Percentiles rank a stretch among this genome's conserved stretches.
Conservation (phyloP, 2,797 vertebrate species). For the Clarias laeviceps region DNA sequence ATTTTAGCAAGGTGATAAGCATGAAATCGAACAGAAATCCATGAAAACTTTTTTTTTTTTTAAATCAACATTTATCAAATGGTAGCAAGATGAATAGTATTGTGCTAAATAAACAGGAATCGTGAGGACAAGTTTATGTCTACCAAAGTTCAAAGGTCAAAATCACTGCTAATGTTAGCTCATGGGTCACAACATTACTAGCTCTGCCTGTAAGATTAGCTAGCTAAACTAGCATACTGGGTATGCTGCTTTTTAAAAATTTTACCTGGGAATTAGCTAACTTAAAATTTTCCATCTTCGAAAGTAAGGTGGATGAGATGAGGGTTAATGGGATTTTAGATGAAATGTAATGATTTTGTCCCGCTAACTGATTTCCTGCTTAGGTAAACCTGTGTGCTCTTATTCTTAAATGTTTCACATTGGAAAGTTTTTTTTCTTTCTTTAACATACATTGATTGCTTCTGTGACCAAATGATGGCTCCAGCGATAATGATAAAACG, state of each 20-base stretch:
- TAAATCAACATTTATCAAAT: not conserved
- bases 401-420: not conserved
- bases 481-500: not conserved
- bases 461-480: not conserved
- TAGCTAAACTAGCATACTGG: not conserved
- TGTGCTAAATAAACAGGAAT: not conserved
- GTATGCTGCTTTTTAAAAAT: not conserved
- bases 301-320: not conserved
- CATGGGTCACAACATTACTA: not conserved
- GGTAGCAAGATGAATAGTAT: not conserved
- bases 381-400: not conserved
- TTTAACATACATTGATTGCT: not conserved
- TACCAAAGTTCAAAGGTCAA: not conserved
- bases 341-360: not conserved
- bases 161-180: not conserved
- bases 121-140: not conserved
- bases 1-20: not conserved
- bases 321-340: not conserved
- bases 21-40: not conserved
- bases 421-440: not conserved
- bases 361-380: not conserved
- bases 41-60: no score
- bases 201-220: not conserved
- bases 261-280: not conserved
- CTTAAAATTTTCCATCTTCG: not conserved